Base-by-base conservation (phyloP, 2,888 invertebrate species). In the Phyllotreta striolata region DNA sequence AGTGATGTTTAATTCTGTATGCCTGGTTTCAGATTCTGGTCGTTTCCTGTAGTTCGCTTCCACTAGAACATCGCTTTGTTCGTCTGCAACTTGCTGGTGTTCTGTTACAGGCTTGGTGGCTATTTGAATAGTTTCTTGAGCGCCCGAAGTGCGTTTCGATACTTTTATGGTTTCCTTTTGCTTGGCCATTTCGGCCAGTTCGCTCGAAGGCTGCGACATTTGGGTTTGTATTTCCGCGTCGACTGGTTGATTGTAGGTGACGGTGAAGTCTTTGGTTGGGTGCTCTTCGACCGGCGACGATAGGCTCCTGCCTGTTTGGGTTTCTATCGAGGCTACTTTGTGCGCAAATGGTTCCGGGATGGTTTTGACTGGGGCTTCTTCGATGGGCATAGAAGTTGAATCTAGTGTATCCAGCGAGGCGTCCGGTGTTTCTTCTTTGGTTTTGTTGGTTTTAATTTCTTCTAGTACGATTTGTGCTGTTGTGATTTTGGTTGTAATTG, bases 61-160 rank as follows among this genome's bases (percentile, higher is more conserved):
- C 6, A 92, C 88, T 37, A 79, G 62, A n/a, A 81, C 68, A 66
- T 88, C 77, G 72, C 91, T 91, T 76, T 91, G 88, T 1, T 84
- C 82, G 60, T 77, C 74, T 43, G 88, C 86, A 24, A 86, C 82
- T 9, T 83, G 77, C 59, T 79, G 83, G 58, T 84, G 82, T 72
- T 85, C 81, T 71, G 85, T 81, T 35, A 82, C 75, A 3, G 88
- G 86, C 70, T 85, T 85, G 60, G 89, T 89, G 9, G 88, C 88
- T 65, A 91, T 89, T 82, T 90, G 88, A 70, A 91, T 90, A 0
- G 88, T 89, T 80, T 91, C 90, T 72, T 88, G 86, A 1, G 87
- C 88, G 65, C 85, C 88, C 58, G 85, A 85, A 9, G 84, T 88
- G 3, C 66, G 69, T 77, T 90, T 89, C 6, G 84, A 85, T 0